These are phyloP conservation scores for Mirounga angustirostris DNA, from an alignment of 2,113 vertebrate species.

Conservation along the genomic window DNA sequence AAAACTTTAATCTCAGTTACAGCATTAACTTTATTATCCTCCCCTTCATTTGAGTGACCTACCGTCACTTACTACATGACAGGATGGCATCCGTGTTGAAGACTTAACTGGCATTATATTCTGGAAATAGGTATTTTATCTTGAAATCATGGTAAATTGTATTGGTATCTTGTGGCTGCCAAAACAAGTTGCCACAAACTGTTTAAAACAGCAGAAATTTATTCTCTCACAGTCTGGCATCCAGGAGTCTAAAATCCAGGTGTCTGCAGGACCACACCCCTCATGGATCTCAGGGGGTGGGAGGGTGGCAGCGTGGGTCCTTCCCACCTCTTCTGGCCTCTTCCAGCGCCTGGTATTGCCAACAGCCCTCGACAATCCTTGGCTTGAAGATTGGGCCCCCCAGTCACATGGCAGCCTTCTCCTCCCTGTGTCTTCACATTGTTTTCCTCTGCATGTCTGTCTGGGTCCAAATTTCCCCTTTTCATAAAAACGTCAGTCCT, in stretches of 20 bases:
- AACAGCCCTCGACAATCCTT: fast-evolving
- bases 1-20: background rate
- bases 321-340: background rate
- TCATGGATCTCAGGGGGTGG: fast-evolving
- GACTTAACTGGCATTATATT: background rate
- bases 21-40: background rate
- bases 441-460: too few species aligned
- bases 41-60: background rate
- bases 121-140: background rate
- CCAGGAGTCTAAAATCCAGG: background rate
- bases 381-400: background rate
- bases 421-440: background rate
- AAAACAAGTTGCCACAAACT: background rate
- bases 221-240: background rate
- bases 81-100: background rate
- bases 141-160: too few species aligned
- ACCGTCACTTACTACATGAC: fast-evolving
- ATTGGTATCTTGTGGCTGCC: background rate
- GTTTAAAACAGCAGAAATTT: background rate
- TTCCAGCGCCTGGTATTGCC: too few species aligned
- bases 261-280: too few species aligned
- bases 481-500: background rate
- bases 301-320: fast-evolving
- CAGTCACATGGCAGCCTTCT: fast-evolving
- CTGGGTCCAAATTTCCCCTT: background rate